Percentiles rank a stretch among this genome's conserved stretches.
Evolutionary conservation across 2,797 vertebrate genomes (phyloP).

Genomic region (Chanos chanos): DNA sequence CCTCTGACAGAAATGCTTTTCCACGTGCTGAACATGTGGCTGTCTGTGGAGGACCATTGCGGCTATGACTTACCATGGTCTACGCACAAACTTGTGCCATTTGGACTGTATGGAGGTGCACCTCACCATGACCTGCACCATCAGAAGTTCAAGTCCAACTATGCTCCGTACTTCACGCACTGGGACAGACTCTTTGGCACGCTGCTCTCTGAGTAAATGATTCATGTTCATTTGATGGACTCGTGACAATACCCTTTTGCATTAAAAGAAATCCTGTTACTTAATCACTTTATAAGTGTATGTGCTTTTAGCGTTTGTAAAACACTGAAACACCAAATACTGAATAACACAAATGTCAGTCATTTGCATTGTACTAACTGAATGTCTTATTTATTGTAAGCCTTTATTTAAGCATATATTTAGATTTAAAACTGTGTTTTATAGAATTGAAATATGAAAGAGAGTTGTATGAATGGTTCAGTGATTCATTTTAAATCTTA

Average conservation of each 20-base stretch:
- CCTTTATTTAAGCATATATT: slow-evolving; percentile 20
- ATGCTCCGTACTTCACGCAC: slow-evolving; percentile 91
- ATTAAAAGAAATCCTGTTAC: slow-evolving; percentile 21
- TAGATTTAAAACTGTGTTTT: too few species aligned
- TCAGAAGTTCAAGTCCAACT: slow-evolving; percentile 83
- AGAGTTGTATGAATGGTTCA: not conserved
- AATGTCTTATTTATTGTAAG: slow-evolving; percentile 1
- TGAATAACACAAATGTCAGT: not conserved
- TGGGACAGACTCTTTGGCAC: slow-evolving; percentile 87
- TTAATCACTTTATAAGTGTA: slow-evolving; percentile 22
- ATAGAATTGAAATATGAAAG: not conserved
- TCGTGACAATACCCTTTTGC: slow-evolving; percentile 17
- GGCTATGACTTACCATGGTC: slow-evolving; percentile 90
- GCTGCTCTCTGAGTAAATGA: slow-evolving; percentile 32
- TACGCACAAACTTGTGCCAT: slow-evolving; percentile 81
- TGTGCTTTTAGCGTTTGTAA: too few species aligned
- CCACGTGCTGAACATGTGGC: slow-evolving; percentile 84
- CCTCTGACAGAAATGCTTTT: slow-evolving; percentile 82
- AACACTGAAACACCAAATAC: not conserved
- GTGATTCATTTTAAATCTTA: too few species aligned
- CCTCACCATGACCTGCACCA: slow-evolving; percentile 88
- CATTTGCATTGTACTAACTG: not conserved
- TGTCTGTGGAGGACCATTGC: slow-evolving; percentile 91
- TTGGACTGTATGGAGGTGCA: slow-evolving; percentile 83
- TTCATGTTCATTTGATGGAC: not conserved